Base-by-base conservation (phyloP, 2,888 invertebrate species). In the Xestia rhomboidea region DNA sequence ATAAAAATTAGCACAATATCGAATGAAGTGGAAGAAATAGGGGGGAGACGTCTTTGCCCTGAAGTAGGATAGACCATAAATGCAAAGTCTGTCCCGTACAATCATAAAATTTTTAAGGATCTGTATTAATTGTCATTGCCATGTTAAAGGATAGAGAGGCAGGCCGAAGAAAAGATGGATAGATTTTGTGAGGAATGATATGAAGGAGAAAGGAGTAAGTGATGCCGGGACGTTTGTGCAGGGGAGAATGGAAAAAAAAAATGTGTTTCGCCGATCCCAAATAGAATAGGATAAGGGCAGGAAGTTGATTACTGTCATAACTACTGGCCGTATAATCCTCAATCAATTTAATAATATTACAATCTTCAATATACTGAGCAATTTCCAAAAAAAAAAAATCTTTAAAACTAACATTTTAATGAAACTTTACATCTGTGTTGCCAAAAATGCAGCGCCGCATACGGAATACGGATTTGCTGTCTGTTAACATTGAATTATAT, bases 401-500 rank as follows among this genome's bases (percentile, higher is more conserved):
- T 6, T 27, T 27, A 1, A 54, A 44, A 15, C 0, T 2, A 15
- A n/a, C 7, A 11, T 57, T 73, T 44, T 11, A 15, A 67, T 44
- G 3, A 54, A 68, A 30, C 60, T 89, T 80, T 86, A 86, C 27
- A 81, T 84, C 86, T 71, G 69, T 77, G 86, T 84, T 82, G 75
- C 85, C 87, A 86, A 89, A 90, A 90, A 88, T 81, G 68, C 82
- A 80, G 84, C 69, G 80, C 54, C 82, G 86, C 78, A 86, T 81
- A 85, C 84, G 78, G 76, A 70, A 84, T 85, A 84, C 84, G 88
- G 89, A 90, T 92, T 91, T 88, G 84, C 87, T 87, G 86, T 89
- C 90, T 85, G 90, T 88, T 90, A 90, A 89, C 91, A 90, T 91
- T 92, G 90, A 92, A 92, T 93, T 93, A 93, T 91, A 90, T 87